phyloP scores from a whole-genome alignment of 2,888 invertebrate species.

The Helobdella robusta region DNA sequence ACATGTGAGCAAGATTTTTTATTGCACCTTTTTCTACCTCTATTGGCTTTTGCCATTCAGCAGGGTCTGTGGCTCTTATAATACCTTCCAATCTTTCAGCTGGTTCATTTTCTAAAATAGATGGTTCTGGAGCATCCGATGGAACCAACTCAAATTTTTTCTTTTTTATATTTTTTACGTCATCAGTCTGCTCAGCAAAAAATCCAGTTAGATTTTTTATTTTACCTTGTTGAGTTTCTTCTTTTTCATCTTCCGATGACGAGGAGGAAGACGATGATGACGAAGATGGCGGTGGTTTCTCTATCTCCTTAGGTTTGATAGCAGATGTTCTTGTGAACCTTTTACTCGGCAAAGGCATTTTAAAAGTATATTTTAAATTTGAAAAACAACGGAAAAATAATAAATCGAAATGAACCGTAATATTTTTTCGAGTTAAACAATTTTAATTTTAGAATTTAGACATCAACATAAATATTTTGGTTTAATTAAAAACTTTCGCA shows the following conservation, averaged over 20 bases:
- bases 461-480: too few relatives aligned
- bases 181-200: conserved; percentile 13
- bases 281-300: too few relatives aligned
- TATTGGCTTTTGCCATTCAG: not conserved
- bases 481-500: too few relatives aligned
- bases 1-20: conserved; percentile 13
- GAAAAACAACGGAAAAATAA: too few relatives aligned
- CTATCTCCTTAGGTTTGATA: not conserved
- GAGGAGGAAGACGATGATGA: too few relatives aligned
- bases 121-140: too few relatives aligned
- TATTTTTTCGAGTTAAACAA: too few relatives aligned
- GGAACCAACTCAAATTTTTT: conserved; percentile 15
- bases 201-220: conserved; percentile 10
- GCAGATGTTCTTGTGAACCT: not conserved
- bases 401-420: too few relatives aligned
- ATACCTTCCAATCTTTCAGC: not conserved
- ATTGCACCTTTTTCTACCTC: conserved; percentile 5
- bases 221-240: conserved; percentile 10
- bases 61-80: not conserved
- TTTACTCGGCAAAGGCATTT: conserved; percentile 9
- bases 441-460: too few relatives aligned
- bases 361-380: too few relatives aligned
- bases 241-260: conserved; percentile 8
- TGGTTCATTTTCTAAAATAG: not conserved
- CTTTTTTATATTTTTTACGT: not conserved